phyloP scores from a whole-genome alignment of 2,113 vertebrate species.

The Heteronetta atricapilla region DNA sequence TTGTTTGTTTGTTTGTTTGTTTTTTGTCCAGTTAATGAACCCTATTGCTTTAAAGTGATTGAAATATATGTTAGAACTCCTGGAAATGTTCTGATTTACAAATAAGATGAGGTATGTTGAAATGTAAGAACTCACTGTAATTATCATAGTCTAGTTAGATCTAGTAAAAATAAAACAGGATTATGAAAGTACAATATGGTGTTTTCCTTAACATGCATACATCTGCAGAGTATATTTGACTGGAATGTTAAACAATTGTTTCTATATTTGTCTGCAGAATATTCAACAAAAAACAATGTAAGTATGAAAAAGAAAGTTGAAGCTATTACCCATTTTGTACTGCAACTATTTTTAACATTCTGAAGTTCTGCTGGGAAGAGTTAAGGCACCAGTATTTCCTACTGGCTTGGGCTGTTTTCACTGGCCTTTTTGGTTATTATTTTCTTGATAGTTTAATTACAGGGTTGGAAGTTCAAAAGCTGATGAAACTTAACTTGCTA shows the following conservation, averaged over 20 bases:
- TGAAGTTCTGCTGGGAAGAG: not conserved
- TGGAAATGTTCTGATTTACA: not conserved
- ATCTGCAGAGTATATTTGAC: slow-evolving; percentile 96
- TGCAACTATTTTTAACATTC: not conserved
- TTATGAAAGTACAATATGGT: slow-evolving; percentile 3
- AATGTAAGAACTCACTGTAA: not conserved
- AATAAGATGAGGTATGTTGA: not conserved
- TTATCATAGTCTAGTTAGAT: not conserved
- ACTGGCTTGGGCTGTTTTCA: not conserved
- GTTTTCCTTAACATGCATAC: slow-evolving; percentile 84
- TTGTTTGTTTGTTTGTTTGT: not conserved
- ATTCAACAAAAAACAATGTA: slow-evolving; percentile 94
- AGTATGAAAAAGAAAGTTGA: slow-evolving; percentile 70
- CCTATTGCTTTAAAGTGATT: not conserved
- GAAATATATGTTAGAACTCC: not conserved
- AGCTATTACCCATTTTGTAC: not conserved
- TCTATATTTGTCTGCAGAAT: slow-evolving; percentile 96
- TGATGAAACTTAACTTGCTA: not conserved
- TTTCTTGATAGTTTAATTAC: not conserved
- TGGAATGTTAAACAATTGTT: slow-evolving; percentile 99
- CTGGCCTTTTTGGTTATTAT: not conserved
- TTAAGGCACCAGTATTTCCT: not conserved
- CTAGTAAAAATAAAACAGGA: slow-evolving; percentile 4
- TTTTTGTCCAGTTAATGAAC: not conserved
- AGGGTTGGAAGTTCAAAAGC: not conserved